Evolutionary conservation across 2,888 invertebrate species (phyloP).

Genomic region (Synanthedon andrenaeformis): DNA sequence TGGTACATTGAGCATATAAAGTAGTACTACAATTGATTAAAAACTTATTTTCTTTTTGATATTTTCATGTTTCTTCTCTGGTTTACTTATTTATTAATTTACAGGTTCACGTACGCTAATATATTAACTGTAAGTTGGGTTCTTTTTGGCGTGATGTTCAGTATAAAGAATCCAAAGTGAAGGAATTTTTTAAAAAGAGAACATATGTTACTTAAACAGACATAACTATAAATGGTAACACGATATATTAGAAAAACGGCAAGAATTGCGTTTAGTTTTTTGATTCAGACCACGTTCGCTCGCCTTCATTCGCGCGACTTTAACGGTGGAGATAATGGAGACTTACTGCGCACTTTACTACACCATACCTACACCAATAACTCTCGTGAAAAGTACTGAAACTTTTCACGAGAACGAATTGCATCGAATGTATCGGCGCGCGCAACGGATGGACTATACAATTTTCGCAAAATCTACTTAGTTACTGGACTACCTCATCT

Average conservation of each 20-base stretch:
- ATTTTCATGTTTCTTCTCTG: too few species aligned
- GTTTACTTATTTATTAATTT: too few species aligned
- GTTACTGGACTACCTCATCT: too few species aligned
- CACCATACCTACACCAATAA: slow-evolving; percentile 59
- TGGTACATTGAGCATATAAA: too few species aligned
- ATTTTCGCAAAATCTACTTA: not conserved
- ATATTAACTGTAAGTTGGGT: too few species aligned
- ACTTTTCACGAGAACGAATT: slow-evolving; percentile 29
- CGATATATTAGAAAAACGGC: slow-evolving; percentile 24
- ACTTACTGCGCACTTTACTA: slow-evolving; percentile 67
- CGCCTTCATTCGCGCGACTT: slow-evolving; percentile 64
- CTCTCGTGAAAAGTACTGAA: too few species aligned
- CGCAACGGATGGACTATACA: not conserved
- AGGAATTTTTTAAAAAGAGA: not conserved
- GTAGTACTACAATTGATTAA: too few species aligned
- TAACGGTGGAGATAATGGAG: slow-evolving; percentile 67
- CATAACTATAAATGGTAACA: slow-evolving; percentile 12
- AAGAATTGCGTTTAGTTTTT: slow-evolving; percentile 50
- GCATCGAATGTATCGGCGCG: not conserved
- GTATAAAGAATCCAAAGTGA: too few species aligned
- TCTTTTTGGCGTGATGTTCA: too few species aligned
- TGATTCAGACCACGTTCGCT: slow-evolving; percentile 57
- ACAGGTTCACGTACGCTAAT: too few species aligned
- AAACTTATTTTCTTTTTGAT: too few species aligned
- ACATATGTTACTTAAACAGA: slow-evolving; percentile 20